Conservation (phyloP, 2,888 invertebrate species). For the Petrolisthes manimaculis region DNA sequence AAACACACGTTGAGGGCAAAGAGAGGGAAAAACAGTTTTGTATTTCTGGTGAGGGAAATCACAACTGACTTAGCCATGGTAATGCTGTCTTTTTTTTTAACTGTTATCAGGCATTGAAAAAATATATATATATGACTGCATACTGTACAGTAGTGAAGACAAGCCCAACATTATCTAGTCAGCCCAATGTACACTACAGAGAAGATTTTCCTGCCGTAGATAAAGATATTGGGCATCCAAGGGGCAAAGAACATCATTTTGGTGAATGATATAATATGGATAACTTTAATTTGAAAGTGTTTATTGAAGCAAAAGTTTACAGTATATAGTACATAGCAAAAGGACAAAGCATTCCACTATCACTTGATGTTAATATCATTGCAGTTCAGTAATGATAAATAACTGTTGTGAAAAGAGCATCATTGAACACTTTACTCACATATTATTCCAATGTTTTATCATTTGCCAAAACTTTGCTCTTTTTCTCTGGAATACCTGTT, state of each 20-base stretch:
- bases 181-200: constrained; percentile 60
- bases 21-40: no score
- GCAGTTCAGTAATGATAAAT: no score
- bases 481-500: no score
- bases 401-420: no score
- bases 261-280: constrained; percentile 22
- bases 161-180: constrained; percentile 60
- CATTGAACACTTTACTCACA: no score
- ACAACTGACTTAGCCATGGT: background rate
- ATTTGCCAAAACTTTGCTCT: no score
- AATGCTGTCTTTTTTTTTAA: background rate
- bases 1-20: no score
- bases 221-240: background rate
- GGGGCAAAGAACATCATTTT: background rate
- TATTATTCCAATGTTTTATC: no score
- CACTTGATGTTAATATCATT: no score
- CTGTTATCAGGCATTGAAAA: constrained; percentile 24
- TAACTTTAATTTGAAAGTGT: constrained; percentile 7
- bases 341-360: no score
- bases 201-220: constrained; percentile 57
- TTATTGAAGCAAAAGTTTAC: no score
- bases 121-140: constrained; percentile 6
- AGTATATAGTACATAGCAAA: no score
- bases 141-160: constrained; percentile 43
- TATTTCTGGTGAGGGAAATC: background rate